Evolutionary conservation across 2,113 vertebrate genomes (phyloP).

Genomic region (Leuciscus idus): DNA sequence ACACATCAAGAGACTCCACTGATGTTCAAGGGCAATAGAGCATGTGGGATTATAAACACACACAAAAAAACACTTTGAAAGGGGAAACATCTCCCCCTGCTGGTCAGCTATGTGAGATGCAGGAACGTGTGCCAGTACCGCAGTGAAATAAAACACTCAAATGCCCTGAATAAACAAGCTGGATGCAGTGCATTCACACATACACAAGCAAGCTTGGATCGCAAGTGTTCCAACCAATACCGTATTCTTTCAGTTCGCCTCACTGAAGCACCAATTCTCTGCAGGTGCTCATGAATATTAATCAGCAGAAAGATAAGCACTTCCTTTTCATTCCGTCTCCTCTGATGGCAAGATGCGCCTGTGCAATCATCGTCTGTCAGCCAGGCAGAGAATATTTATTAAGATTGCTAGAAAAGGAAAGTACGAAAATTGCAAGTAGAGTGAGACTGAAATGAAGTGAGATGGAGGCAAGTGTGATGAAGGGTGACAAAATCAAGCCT

Average conservation of each 20-base stretch:
- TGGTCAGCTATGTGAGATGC: conserved; percentile 14
- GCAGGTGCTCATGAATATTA: conserved; percentile 59
- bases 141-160: conserved; percentile 42
- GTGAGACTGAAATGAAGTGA: conserved; percentile 17
- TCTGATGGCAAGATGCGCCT: conserved; percentile 43
- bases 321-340: conserved; percentile 51
- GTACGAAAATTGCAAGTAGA: conserved; percentile 28
- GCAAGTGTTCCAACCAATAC: conserved; percentile 14
- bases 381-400: conserved; percentile 43
- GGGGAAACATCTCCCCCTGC: conserved; percentile 41
- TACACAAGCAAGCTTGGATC: conserved; percentile 9
- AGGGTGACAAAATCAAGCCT: conserved; percentile 19
- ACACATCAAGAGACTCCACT: neutral
- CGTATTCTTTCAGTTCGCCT: neutral
- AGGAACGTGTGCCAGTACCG: neutral
- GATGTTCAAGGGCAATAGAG: conserved; percentile 24
- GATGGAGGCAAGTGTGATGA: neutral
- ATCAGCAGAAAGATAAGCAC: conserved; percentile 47
- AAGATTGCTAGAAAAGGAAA: conserved; percentile 14
- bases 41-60: conserved; percentile 42
- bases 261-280: conserved; percentile 10
- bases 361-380: conserved; percentile 45
- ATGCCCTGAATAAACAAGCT: conserved; percentile 35
- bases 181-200: conserved; percentile 23
- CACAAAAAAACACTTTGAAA: neutral